Conservation (phyloP, 2,888 invertebrate genomes). For the Trachelus iudaicus region DNA sequence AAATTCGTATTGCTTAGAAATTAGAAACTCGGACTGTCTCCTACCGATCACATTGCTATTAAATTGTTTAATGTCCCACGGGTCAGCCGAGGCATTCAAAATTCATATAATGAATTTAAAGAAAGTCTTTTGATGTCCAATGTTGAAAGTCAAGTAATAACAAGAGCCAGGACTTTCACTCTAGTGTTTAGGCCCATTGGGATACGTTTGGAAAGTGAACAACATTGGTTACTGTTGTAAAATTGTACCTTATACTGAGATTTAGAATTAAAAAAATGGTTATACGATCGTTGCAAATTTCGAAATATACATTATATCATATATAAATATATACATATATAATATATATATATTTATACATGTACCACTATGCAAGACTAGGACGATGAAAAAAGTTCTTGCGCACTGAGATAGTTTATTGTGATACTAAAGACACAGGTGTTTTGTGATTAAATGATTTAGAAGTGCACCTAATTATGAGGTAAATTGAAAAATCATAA, state of each 20-base stretch:
- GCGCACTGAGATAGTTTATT: not conserved
- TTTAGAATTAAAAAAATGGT: not conserved
- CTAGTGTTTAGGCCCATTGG: not conserved
- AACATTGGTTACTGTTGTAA: not conserved
- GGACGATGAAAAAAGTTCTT: not conserved
- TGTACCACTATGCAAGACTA: not conserved
- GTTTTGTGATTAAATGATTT: not conserved
- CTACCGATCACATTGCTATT: not conserved
- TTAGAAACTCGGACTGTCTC: not conserved
- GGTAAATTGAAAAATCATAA: not conserved
- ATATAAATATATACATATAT: constrained; percentile 4
- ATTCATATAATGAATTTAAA: not conserved
- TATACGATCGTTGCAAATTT: not conserved
- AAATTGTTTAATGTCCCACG: not conserved
- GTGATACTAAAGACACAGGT: not conserved
- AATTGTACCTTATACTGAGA: not conserved
- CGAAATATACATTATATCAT: not conserved
- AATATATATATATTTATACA: not conserved
- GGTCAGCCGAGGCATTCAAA: not conserved
- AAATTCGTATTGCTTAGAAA: not conserved
- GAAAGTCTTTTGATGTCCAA: too few relatives aligned
- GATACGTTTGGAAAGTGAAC: not conserved
- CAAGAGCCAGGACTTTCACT: not conserved
- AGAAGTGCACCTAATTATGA: not conserved
- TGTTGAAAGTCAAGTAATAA: not conserved